Conservation (phyloP, 2,888 invertebrate genomes). For the Metopia argyrocephala region DNA sequence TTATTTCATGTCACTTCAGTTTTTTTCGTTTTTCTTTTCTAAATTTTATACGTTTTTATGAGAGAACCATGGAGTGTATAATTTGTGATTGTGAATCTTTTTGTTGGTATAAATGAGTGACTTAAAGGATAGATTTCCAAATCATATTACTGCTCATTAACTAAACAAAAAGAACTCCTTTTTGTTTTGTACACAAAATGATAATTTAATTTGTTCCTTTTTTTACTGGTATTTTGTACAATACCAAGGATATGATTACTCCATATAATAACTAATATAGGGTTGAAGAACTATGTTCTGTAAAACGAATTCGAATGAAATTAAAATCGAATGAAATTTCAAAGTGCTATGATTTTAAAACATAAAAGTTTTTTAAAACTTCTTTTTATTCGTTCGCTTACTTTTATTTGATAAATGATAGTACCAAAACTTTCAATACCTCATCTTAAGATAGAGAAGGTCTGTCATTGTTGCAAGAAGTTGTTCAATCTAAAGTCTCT, state of each 20-base stretch:
- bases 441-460: no score
- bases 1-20: not conserved
- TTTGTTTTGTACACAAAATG: constrained; percentile 20
- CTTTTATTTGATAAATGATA: no score
- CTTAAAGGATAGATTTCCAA: not conserved
- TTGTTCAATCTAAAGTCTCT: no score
- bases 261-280: constrained; percentile 3
- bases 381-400: no score
- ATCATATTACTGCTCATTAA: constrained; percentile 34
- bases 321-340: no score
- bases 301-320: no score
- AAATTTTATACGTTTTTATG: not conserved
- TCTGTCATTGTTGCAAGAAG: no score
- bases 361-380: no score
- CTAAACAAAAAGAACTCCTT: not conserved
- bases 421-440: no score
- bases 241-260: constrained; percentile 6
- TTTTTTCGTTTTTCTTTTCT: not conserved
- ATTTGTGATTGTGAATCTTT: not conserved
- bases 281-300: not conserved
- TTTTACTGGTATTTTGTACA: not conserved
- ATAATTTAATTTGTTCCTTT: constrained; percentile 15
- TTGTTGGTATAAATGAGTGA: not conserved
- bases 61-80: not conserved
- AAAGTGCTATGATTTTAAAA: no score